These are phyloP conservation scores for Dexiosoma caninum DNA, from an alignment of 2,888 invertebrate species.

Conservation along the genomic window DNA sequence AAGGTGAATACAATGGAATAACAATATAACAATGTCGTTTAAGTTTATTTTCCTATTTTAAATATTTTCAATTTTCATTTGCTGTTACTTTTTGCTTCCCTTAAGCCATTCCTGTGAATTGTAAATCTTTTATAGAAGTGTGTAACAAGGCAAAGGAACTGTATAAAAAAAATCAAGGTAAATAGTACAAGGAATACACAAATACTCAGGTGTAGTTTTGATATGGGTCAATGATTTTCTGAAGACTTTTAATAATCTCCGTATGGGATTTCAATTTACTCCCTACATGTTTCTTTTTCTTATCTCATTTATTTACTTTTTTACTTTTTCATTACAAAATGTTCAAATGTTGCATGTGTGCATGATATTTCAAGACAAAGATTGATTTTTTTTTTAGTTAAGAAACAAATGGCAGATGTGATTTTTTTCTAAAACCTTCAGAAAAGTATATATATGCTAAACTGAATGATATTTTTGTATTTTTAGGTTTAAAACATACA, in stretches of 20 bases:
- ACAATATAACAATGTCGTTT: slow-evolving; percentile 29
- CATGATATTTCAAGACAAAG: slow-evolving; percentile 11
- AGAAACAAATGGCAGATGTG: too few relatives aligned
- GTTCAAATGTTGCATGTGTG: neutral
- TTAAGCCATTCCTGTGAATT: slow-evolving; percentile 42
- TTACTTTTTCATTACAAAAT: neutral
- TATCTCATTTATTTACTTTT: neutral
- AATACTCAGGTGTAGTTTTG: slow-evolving; percentile 48
- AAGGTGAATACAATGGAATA: slow-evolving; percentile 45
- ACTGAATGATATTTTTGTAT: too few relatives aligned
- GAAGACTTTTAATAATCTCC: slow-evolving; percentile 57
- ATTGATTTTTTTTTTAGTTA: slow-evolving; percentile 28
- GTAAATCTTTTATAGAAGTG: slow-evolving; percentile 35
- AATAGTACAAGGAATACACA: neutral
- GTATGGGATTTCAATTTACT: slow-evolving; percentile 43
- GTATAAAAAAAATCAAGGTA: neutral
- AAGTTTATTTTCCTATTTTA: slow-evolving; percentile 19
- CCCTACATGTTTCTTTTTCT: neutral
- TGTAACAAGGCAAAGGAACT: slow-evolving; percentile 3
- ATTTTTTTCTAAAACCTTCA: too few relatives aligned
- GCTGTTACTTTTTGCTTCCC: slow-evolving; percentile 18
- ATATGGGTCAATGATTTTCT: slow-evolving; percentile 58
- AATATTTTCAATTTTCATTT: neutral
- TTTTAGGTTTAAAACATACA: too few relatives aligned
- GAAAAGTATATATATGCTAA: too few relatives aligned